A percentile compares a stretch with the other conserved stretches of the same genome.
Evolutionary conservation across 2,113 vertebrate genomes (phyloP).

Genomic region (Zosterops pallidus): DNA sequence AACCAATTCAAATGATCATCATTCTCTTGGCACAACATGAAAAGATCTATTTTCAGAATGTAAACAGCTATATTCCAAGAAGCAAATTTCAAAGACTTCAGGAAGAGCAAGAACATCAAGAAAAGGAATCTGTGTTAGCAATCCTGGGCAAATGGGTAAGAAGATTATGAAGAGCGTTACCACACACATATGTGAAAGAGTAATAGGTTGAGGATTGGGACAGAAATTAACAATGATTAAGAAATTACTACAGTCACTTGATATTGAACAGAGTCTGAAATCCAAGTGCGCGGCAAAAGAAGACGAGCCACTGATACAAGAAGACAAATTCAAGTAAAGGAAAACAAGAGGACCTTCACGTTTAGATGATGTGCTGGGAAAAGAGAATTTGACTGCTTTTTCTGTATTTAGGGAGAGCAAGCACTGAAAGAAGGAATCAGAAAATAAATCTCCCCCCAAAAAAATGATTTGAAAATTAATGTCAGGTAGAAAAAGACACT

Average conservation of each 20-base stretch:
- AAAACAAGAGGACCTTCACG: neutral
- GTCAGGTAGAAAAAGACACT: neutral
- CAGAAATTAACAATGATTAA: neutral
- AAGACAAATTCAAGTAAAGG: neutral
- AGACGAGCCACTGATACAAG: neutral
- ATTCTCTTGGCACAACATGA: neutral
- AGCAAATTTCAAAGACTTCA: neutral
- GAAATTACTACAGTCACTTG: neutral
- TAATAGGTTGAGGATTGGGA: neutral
- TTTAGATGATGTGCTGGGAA: neutral
- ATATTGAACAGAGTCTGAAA: neutral
- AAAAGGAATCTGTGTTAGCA: neutral
- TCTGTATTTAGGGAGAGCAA: neutral
- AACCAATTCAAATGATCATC: neutral
- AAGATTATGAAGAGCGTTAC: conserved; percentile 18
- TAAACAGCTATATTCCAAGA: neutral
- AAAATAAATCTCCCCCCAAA: neutral
- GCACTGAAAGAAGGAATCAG: neutral
- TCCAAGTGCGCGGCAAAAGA: neutral
- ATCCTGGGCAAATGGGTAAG: neutral
- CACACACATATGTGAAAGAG: neutral
- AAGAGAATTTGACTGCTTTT: neutral
- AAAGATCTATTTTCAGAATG: neutral
- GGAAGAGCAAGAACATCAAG: neutral
- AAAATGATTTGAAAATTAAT: neutral